Conservation (phyloP, 2,888 invertebrate species). For the Brachypalpus laphriformis region DNA sequence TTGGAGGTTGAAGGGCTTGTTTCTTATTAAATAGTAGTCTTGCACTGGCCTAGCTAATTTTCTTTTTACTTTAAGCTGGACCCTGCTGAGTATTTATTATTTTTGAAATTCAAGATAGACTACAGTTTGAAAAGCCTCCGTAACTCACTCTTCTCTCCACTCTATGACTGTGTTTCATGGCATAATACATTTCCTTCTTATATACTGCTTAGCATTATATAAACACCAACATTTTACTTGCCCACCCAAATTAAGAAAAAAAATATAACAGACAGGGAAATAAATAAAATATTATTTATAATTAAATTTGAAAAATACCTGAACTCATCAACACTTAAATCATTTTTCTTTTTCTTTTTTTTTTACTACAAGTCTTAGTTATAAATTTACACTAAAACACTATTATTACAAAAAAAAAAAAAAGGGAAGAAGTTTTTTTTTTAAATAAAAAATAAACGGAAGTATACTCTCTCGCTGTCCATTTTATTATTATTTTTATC, state of each 20-base stretch:
- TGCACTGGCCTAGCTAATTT: no score
- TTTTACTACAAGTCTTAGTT: constrained; percentile 44
- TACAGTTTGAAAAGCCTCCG: neutral
- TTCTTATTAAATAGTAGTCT: no score
- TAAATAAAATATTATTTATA: neutral
- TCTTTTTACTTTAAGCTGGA: no score
- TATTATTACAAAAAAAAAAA: constrained; percentile 43
- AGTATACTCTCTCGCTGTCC: constrained; percentile 34
- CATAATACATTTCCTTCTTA: neutral
- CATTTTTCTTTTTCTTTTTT: neutral
- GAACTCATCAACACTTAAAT: neutral
- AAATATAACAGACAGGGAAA: neutral
- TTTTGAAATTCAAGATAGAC: neutral
- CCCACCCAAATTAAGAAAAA: neutral
- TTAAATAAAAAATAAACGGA: constrained; percentile 51
- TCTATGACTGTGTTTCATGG: neutral
- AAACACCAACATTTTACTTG: neutral
- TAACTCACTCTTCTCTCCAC: neutral
- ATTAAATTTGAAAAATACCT: neutral
- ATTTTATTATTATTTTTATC: constrained; percentile 80
- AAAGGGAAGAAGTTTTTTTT: constrained; percentile 37
- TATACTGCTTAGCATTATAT: neutral
- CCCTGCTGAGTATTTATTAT: neutral
- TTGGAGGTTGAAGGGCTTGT: no score
- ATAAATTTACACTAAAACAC: constrained; percentile 51